Evolutionary conservation across 2,888 invertebrate genomes (phyloP), one percentile per base, ranked within the genome.

Genomic region (Hermodice carunculata): DNA sequence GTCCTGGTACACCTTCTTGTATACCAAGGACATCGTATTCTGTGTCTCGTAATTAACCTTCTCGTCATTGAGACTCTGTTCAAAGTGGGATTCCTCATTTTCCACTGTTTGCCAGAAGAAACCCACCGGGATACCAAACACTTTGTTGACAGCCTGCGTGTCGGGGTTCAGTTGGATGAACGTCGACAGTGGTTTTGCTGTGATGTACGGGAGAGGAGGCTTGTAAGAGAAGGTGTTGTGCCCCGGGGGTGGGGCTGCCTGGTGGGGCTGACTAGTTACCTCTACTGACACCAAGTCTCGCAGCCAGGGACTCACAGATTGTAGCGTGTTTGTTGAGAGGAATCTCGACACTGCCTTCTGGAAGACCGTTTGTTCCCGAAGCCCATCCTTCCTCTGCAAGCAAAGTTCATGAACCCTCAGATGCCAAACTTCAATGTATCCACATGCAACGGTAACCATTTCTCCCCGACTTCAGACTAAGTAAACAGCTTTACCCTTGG

Each of bases 71-170:
- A 72, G 51, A 11, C 67, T 67, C 28, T 75, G 73, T n/a, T 78
- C 76, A 44, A 34, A 24, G 32, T 58, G 67, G 14, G 57, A 61
- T 40, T 82, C 83, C 14, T 80, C 81, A 58, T 69, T 77, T 62
- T 84, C 82, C 1, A 83, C 73, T 0, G 83, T 82, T 67, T 82
- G 78, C 81, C 82, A 84, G 76, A 78, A 81, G 64, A 82, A 83
- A 3, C 82, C 82, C 0, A 78, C 74, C 4, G 77, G 70, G 0
- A 75, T 74, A 61, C 73, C 75, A 61, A 84, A 81, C 17, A 83
- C 76, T 57, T 77, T 78, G 6, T 68, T 61, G 2, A 76, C 80
- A 6, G 81, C 82, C 24, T 70, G 69, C 1, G 53, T 31, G n/a
- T 31, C 34, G 6, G 53, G 72, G 53, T 77, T 78, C 1, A 83